Evolutionary conservation across 2,113 vertebrate species (phyloP), one percentile per base, ranked within the genome.

Genomic region (Corythaixoides concolor): DNA sequence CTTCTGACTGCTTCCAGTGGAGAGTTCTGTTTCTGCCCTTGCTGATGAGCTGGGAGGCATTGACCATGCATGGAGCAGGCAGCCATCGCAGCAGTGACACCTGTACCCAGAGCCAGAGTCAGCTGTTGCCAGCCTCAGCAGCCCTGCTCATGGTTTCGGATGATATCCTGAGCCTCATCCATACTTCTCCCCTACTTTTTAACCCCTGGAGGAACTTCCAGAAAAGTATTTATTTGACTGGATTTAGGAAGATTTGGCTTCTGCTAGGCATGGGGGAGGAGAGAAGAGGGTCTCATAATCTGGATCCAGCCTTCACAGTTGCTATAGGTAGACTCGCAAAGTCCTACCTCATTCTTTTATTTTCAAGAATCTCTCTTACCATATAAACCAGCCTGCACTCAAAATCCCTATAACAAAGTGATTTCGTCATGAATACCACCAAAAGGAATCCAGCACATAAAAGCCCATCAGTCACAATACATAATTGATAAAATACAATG

Each of bases 61-160:
- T 22, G 39, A 41, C 64, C 6, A 1, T 28, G 30, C 22, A 20
- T 6, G 35, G 50, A n/a, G 18, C 13, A 55, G 62, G 35, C 30
- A 88, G 8, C 33, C 35, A 37, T 23, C 45, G 28, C 74, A 32
- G 39, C 35, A 82, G 20, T 28, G 76, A 35, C 32, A 32, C n/a
- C 41, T 37, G 15, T 22, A 68, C 30, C 21, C 2, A 3, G 28
- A 75, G 10, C 11, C 75, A 85, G 53, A 53, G 39, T 17, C 62
- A 63, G 80, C 52, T 67, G 81, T 11, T 75, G 27, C 15, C 62
- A 87, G 52, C 21, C 49, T 95, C 58, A 45, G 60, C 17, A 70
- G 30, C 50, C 49, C 26, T 23, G 30, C 16, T 27, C 19, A 43
- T 1, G 1, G 28, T 35, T 45, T 11, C 0, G 0, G 50, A 52